Conservation (phyloP, 1,140 invertebrate species). For the Eriocheir sinensis region DNA sequence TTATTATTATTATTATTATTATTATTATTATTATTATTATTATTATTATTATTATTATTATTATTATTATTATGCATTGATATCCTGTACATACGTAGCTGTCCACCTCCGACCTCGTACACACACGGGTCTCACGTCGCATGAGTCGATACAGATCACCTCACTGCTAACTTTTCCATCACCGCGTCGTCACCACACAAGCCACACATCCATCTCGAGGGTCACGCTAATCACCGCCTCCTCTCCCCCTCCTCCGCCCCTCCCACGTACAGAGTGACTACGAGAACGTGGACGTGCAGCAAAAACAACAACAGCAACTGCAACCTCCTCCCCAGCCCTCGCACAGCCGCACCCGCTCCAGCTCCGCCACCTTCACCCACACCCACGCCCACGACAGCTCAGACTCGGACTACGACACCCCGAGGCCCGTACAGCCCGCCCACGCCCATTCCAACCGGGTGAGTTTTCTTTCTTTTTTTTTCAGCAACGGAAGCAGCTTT, state of each 20-base stretch:
- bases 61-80: conserved; percentile 2
- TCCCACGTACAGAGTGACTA: conserved; percentile 49
- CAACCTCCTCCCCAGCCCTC: not conserved
- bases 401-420: conserved; percentile 47
- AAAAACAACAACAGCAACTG: conserved; percentile 37
- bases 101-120: not conserved
- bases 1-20: not conserved
- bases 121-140: not conserved
- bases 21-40: not conserved
- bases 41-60: not conserved
- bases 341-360: not conserved
- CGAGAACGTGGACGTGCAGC: conserved; percentile 66
- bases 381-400: conserved; percentile 62
- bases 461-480: conserved; percentile 29
- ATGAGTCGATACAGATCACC: not conserved
- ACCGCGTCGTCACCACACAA: not conserved
- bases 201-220: not conserved
- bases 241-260: too few relatives aligned
- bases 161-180: too few relatives aligned
- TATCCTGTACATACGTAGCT: not conserved
- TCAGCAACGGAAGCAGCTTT: too few relatives aligned
- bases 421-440: not conserved
- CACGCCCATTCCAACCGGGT: conserved; percentile 70
- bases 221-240: not conserved
- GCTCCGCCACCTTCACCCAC: conserved; percentile 26